Evolutionary conservation across 2,797 vertebrate species (phyloP).

Genomic region (Cirrhinus molitorella): DNA sequence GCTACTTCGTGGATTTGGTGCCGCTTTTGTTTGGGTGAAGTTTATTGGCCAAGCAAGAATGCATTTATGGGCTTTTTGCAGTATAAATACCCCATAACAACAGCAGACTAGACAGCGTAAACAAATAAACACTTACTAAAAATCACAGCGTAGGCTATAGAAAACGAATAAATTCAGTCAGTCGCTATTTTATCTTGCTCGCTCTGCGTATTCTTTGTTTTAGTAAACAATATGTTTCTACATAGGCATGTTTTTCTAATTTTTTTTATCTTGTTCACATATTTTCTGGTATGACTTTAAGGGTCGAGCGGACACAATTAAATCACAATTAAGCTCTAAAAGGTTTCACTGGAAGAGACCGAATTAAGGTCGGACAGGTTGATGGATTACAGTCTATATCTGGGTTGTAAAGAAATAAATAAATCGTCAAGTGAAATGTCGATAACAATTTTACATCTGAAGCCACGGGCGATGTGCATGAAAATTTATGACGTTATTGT

Average conservation of each 20-base stretch:
- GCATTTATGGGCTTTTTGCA: background rate
- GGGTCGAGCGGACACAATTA: conserved; percentile 38
- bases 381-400: conserved; percentile 53
- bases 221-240: background rate
- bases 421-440: conserved; percentile 55
- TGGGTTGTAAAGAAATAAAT: conserved; percentile 57
- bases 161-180: background rate
- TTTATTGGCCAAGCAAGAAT: conserved; percentile 13
- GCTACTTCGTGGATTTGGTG: background rate
- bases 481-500: conserved; percentile 40
- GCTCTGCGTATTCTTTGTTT: background rate
- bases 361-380: conserved; percentile 55
- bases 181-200: background rate
- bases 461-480: conserved; percentile 11
- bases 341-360: conserved; percentile 53
- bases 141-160: background rate
- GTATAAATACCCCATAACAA: background rate
- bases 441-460: conserved; percentile 48
- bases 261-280: background rate
- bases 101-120: background rate
- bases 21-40: background rate
- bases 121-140: background rate
- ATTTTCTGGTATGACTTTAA: conserved; percentile 28
- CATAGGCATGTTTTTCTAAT: background rate
- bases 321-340: conserved; percentile 52